Evolutionary conservation across 2,888 invertebrate species (phyloP).

Genomic region (Oxyteleia sp.): DNA sequence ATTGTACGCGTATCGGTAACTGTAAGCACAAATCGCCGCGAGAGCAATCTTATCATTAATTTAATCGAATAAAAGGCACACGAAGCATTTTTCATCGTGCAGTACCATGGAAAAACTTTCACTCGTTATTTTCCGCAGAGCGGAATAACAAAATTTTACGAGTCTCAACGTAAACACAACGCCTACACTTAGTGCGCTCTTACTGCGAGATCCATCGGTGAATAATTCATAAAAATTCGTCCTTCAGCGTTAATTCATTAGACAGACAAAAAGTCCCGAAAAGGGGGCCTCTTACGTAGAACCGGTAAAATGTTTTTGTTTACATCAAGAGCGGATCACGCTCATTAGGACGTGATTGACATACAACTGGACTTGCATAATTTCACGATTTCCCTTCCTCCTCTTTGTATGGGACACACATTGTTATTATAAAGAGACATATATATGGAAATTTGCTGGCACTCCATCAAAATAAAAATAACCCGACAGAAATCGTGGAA

Average conservation of each 20-base stretch:
- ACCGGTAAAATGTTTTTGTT: conserved; percentile 18
- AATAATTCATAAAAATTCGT: neutral
- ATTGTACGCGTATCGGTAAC: conserved; percentile 6
- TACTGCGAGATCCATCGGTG: neutral
- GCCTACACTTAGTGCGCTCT: neutral
- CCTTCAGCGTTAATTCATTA: conserved; percentile 4
- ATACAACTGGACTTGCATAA: neutral
- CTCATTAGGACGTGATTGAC: conserved; percentile 7
- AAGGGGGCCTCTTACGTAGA: neutral
- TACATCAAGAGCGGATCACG: conserved; percentile 1
- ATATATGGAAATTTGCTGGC: neutral
- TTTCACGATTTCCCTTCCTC: neutral
- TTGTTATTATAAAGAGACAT: neutral
- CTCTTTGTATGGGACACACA: neutral
- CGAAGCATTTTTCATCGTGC: conserved; percentile 7
- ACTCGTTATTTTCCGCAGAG: conserved; percentile 15
- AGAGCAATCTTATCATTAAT: conserved; percentile 5
- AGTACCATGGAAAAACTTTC: conserved; percentile 19
- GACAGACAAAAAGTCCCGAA: conserved; percentile 8
- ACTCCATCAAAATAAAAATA: neutral
- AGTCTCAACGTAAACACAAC: neutral
- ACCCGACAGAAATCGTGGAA: too few relatives aligned
- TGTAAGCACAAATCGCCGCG: neutral
- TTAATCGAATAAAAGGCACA: conserved; percentile 13
- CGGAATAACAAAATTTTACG: conserved; percentile 5